Evolutionary conservation across 2,888 invertebrate genomes (phyloP), one percentile per base, ranked within the genome.

Genomic region (Ophraella communa): DNA sequence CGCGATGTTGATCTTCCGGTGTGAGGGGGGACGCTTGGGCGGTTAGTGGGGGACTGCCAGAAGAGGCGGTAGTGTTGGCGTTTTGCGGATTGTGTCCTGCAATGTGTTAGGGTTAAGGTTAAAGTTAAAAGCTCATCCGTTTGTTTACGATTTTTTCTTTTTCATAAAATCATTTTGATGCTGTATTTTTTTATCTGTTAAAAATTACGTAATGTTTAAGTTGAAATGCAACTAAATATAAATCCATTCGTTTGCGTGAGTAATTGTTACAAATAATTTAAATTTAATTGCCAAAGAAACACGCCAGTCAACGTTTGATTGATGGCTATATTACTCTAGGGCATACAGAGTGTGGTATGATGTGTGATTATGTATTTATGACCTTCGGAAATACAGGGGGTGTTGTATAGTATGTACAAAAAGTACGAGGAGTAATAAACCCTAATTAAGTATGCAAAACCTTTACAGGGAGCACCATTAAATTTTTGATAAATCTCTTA

Each of bases 1-100:
- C 92, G 73, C 87, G 86, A 80, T 88, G 88, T 71, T 86, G 86
- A 62, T 83, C 82, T 73, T 84, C 84, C 75, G 84, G 80, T 75
- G 82, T 81, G 78, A 81, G 80, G 76, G 81, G 82, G 74, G 83
- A 82, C 71, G 82, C 81, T 69, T 82, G 81, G 52, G 82, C 80
- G 62, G 81, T 80, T 68, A 78, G 80, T 73, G 81, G 82, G 75
- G 82, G 82, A 73, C 79, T 80, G 72, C 81, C 82, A 75, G 82
- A 82, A 72, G 81, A 81, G 44, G 81, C 76, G 74, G 83, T 81
- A 78, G 82, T 80, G 79, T 80, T 82, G 68, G 82, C 81, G 78
- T 82, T 81, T 78, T 81, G 81, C 79, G 81, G 81, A 73, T 81
- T 82, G 76, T 83, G 82, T 74, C 83, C 83, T 83, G 79, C 35